Evolutionary conservation across 2,888 invertebrate genomes (phyloP), one percentile per base, ranked within the genome.

Genomic region (Microctonus brassicae): DNA sequence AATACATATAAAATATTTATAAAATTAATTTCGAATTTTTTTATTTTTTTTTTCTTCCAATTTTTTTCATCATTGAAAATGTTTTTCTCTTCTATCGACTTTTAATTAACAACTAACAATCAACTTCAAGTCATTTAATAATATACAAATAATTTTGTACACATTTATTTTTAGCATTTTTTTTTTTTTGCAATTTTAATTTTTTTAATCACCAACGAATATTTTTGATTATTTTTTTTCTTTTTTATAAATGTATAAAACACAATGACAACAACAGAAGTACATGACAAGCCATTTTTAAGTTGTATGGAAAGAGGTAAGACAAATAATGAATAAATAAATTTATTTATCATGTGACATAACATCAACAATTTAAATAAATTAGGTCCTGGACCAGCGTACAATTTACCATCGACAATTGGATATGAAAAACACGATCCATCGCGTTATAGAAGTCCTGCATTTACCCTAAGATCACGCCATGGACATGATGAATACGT

Each of bases 341-440:
- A 36, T 58, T 6, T 22, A 60, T 47, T 68, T 42, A 20, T n/a
- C 10, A 26, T 22, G 39, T 24, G 13, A 13, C 7, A 10, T 2
- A 34, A 13, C 22, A 39, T 39, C 22, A 39, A 24, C 22, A 39
- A 36, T 39, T 42, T n/a, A 17, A 6, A 17, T 33, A 52, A 34
- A 65, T 65, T 36, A 92, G 93, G 93, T 61, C 93, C 93, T 65
- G 93, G 93, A 1, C 93, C 93, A 33, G 90, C 90, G 65, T 93
- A 93, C 85, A 80, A 84, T 84, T 88, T 94, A 73, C 92, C 92
- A 13, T 87, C 91, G 1, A 90, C 91, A 26, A 89, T 91, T 42
- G 93, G 93, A 2, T 92, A 88, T 84, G 84, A 88, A 11, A 80
- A 85, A 20, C 93, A 93, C 86, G 93, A 93, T 87, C 89, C 90